These are phyloP conservation scores for Pardalotus punctatus DNA, from an alignment of 2,113 vertebrate genomes.

Conservation along the genomic window DNA sequence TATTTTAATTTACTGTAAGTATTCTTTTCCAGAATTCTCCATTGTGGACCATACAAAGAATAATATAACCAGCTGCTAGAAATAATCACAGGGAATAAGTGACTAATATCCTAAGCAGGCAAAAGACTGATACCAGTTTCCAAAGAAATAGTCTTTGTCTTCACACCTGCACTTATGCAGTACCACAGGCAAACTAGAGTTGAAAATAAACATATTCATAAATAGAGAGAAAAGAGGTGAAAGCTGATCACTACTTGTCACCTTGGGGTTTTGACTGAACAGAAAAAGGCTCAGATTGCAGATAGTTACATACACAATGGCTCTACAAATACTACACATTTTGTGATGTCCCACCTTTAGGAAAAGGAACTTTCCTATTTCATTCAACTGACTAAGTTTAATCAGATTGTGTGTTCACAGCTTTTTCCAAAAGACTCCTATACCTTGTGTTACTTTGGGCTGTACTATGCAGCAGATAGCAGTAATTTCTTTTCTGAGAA, in stretches of 20 bases:
- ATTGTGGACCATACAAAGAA: neutral
- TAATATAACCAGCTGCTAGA: neutral
- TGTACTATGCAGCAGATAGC: slow-evolving; percentile 19
- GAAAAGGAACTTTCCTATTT: slow-evolving; percentile 47
- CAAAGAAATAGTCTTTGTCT: neutral
- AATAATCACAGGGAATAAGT: neutral
- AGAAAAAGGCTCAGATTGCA: neutral
- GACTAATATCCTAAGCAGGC: neutral
- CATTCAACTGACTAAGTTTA: slow-evolving; percentile 14
- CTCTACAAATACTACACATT: slow-evolving; percentile 33
- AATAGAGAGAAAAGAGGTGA: neutral
- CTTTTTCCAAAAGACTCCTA: neutral
- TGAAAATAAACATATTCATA: neutral
- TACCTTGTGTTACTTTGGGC: slow-evolving; percentile 19
- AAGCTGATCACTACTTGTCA: neutral
- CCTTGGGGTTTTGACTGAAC: neutral
- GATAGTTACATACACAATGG: neutral
- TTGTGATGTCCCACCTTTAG: slow-evolving; percentile 24
- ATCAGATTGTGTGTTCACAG: neutral
- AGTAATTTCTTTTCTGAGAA: slow-evolving; percentile 24
- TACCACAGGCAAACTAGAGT: neutral
- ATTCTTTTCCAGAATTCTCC: neutral
- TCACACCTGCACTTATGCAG: neutral
- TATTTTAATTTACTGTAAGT: neutral
- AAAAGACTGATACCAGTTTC: neutral